phyloP scores from a whole-genome alignment of 2,888 invertebrate species.

The Cantharis lateralis region DNA sequence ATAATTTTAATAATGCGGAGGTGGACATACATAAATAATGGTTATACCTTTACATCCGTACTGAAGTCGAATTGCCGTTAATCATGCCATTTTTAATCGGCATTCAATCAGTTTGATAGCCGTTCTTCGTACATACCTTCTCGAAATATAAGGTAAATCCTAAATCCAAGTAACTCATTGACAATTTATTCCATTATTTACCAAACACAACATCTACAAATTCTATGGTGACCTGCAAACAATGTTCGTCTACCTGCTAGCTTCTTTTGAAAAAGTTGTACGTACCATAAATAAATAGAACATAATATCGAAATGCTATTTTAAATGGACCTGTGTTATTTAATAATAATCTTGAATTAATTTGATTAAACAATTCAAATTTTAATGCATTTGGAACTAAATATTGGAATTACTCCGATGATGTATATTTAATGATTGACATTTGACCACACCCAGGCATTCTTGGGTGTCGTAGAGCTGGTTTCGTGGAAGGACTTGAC shows the following conservation, averaged over 20 bases:
- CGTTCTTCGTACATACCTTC: background rate
- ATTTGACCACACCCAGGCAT: constrained; percentile 36
- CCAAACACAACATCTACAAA: constrained; percentile 34
- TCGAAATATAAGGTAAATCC: constrained; percentile 11
- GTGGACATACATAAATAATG: constrained; percentile 29
- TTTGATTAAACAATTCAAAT: background rate
- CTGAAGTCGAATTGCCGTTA: constrained; percentile 20
- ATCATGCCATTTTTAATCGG: constrained; percentile 14
- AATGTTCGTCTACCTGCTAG: constrained; percentile 33
- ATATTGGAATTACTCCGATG: background rate
- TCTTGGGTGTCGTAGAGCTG: constrained; percentile 33
- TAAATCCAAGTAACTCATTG: constrained; percentile 27
- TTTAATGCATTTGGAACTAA: background rate
- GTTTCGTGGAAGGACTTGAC: constrained; percentile 37
- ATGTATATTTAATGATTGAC: constrained; percentile 32
- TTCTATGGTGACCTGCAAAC: constrained; percentile 35
- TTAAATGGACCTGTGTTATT: background rate
- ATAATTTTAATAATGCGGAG: constrained; percentile 30
- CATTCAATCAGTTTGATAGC: background rate
- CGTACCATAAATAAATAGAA: background rate
- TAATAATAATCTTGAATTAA: background rate
- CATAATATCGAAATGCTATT: background rate
- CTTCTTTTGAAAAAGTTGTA: constrained; percentile 7
- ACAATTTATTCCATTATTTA: constrained; percentile 31
- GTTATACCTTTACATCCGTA: constrained; percentile 24